These are phyloP conservation scores for Maconellicoccus hirsutus DNA, from an alignment of 1,140 invertebrate genomes.

Conservation along the genomic window DNA sequence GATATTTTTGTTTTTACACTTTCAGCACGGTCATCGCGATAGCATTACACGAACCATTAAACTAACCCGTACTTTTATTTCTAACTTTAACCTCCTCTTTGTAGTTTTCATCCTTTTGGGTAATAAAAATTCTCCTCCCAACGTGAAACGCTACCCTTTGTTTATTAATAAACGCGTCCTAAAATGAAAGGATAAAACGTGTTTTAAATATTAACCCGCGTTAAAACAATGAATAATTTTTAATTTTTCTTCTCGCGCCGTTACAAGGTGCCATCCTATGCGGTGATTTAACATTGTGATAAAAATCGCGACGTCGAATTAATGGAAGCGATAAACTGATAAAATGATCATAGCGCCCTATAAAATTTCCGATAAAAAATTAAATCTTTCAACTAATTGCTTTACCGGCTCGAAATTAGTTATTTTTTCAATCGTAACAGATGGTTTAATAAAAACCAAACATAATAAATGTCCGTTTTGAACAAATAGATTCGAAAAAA, in stretches of 20 bases:
- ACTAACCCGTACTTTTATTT: not conserved
- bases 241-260: not conserved
- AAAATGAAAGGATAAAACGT: not conserved
- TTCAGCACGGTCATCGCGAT: constrained; percentile 6
- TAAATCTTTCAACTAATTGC: not conserved
- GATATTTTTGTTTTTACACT: constrained; percentile 9
- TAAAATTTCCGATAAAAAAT: not conserved
- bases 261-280: not conserved
- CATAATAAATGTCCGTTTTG: not conserved
- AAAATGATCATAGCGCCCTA: not conserved
- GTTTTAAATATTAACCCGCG: constrained; percentile 1
- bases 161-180: constrained; percentile 4
- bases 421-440: not conserved
- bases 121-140: not conserved
- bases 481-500: too few species aligned
- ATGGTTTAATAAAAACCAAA: not conserved
- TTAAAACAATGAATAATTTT: constrained; percentile 10
- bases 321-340: not conserved
- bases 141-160: not conserved
- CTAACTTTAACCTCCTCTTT: not conserved
- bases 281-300: not conserved
- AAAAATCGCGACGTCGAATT: not conserved
- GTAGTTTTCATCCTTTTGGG: constrained; percentile 2
- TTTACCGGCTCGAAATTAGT: not conserved
- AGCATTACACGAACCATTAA: constrained; percentile 2